A percentile compares a stretch with the other conserved stretches of the same genome.
Evolutionary conservation across 2,888 invertebrate genomes (phyloP).

Genomic region (Xylophagus ater): DNA sequence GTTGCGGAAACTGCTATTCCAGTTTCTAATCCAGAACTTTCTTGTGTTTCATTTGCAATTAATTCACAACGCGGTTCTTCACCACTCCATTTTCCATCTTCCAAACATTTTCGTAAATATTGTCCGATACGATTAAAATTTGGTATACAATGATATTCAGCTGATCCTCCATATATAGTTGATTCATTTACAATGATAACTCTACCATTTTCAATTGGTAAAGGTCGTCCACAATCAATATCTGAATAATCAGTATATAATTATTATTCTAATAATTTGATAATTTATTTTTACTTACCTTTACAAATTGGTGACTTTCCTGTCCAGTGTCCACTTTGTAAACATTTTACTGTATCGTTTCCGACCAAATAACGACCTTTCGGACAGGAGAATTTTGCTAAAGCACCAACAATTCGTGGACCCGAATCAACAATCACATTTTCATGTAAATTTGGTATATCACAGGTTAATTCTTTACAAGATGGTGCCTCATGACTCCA

Average conservation of each 20-base stretch:
- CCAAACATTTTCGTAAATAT: conserved; percentile 70
- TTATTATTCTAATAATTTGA: background rate
- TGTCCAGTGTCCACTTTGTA: conserved; percentile 70
- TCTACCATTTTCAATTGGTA: conserved; percentile 70
- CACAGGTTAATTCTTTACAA: conserved; percentile 77
- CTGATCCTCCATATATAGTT: conserved; percentile 69
- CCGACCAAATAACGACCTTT: conserved; percentile 69
- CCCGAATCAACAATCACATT: conserved; percentile 49
- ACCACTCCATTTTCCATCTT: conserved; percentile 78
- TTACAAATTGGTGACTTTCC: conserved; percentile 67
- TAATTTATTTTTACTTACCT: conserved; percentile 47
- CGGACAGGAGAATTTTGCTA: conserved; percentile 72
- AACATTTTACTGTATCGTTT: conserved; percentile 64
- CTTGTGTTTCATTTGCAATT: conserved; percentile 56
- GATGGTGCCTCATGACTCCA: conserved; percentile 76
- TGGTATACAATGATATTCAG: conserved; percentile 83
- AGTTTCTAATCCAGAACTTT: conserved; percentile 59
- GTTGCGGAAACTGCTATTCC: conserved; percentile 78
- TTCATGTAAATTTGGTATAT: conserved; percentile 49
- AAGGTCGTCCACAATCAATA: conserved; percentile 73
- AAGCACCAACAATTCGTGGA: conserved; percentile 64
- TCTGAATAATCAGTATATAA: conserved; percentile 43
- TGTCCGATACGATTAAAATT: conserved; percentile 72
- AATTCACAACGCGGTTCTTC: conserved; percentile 74
- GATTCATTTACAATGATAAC: conserved; percentile 77